Percentiles rank a stretch among this genome's conserved stretches.
Evolutionary conservation across 2,797 vertebrate genomes (phyloP).

Genomic region (Mallotus villosus): DNA sequence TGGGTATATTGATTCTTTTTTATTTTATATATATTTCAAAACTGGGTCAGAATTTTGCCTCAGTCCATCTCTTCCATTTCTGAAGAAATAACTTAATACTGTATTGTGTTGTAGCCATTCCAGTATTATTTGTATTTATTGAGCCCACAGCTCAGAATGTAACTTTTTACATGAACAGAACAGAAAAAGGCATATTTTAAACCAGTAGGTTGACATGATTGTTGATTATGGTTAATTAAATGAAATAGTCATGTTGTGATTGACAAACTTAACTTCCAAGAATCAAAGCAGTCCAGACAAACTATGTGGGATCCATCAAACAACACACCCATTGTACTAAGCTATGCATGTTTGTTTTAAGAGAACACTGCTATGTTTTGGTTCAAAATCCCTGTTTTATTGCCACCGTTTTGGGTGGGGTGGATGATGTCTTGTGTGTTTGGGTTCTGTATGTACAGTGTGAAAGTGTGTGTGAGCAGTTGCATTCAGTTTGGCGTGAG

Average conservation of each 20-base stretch:
- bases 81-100: conserved; percentile 52
- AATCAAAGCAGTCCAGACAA: conserved; percentile 33
- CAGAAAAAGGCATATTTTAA: conserved; percentile 45
- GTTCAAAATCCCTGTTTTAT: conserved; percentile 56
- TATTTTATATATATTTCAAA: conserved; percentile 40
- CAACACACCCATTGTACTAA: conserved; percentile 64
- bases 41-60: conserved; percentile 26
- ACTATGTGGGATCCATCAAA: conserved; percentile 37
- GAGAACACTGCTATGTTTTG: conserved; percentile 58
- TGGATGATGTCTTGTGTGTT: conserved; percentile 13
- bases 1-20: conserved; percentile 58
- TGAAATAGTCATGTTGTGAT: conserved; percentile 42
- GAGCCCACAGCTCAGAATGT: conserved; percentile 77
- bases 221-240: conserved; percentile 59
- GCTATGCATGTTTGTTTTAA: conserved; percentile 76
- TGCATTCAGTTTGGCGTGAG: background rate
- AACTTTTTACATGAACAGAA: conserved; percentile 74
- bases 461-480: background rate
- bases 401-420: conserved; percentile 66
- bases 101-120: conserved; percentile 67
- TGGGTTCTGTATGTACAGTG: background rate
- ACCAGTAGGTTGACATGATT: conserved; percentile 65
- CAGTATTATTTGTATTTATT: conserved; percentile 75
- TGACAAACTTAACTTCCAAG: conserved; percentile 26
- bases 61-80: conserved; percentile 42